phyloP scores from a whole-genome alignment of 2,113 vertebrate genomes.

The Aix galericulata region DNA sequence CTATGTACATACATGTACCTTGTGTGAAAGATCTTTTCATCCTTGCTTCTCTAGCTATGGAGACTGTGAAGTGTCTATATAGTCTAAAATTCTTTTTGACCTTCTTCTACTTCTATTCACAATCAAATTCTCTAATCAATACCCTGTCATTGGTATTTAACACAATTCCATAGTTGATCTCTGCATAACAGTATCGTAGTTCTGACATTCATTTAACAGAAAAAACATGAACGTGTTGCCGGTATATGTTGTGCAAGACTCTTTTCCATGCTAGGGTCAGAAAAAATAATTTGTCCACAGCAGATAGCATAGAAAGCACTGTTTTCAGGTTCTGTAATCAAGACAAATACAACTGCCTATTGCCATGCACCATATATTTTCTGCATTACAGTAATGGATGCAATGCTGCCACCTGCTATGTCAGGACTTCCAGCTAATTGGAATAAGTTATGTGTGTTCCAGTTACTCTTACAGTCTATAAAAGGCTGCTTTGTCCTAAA shows the following conservation, averaged over 20 bases:
- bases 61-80: neutral
- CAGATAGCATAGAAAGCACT: conserved; percentile 33
- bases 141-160: conserved; percentile 17
- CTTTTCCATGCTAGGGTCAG: neutral
- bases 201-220: conserved; percentile 12
- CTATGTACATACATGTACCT: neutral
- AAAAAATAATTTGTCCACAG: conserved; percentile 21
- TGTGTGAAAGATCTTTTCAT: neutral
- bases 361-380: conserved; percentile 51
- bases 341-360: conserved; percentile 53
- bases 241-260: neutral
- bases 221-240: neutral
- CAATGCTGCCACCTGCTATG: conserved; percentile 58
- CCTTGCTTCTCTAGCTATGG: neutral
- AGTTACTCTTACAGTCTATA: conserved; percentile 44
- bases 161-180: neutral
- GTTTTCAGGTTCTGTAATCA: conserved; percentile 55
- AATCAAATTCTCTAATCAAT: neutral
- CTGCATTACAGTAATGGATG: conserved; percentile 48
- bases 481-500: conserved; percentile 65
- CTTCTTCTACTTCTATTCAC: conserved; percentile 12
- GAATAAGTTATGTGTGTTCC: conserved; percentile 70
- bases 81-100: neutral
- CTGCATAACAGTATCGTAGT: neutral
- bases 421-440: conserved; percentile 72